Base-by-base conservation (phyloP, 1,140 invertebrate genomes). In the Aphelinus certus region DNA sequence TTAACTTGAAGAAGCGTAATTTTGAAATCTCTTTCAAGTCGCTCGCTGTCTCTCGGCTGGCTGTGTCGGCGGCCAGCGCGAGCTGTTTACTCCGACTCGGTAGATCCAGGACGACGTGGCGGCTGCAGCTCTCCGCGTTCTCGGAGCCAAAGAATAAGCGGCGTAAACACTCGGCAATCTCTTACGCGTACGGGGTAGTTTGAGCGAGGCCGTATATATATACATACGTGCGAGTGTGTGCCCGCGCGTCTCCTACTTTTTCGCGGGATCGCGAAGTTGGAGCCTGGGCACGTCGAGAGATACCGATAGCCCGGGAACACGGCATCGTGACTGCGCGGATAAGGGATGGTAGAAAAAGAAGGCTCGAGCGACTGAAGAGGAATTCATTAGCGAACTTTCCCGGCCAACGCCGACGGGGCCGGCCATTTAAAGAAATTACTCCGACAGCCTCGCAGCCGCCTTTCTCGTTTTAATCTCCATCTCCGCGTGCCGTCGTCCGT, bases 361-460 rank as follows among this genome's bases (percentile, higher is more conserved):
- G 26, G 46, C 51, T 48, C 10, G 51, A 51, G 46, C 47, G 49
- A 45, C 42, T 43, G 64, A 26, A 51, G 56, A 65, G 64, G 69
- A 77, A 77, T 80, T 81, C 77, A 79, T 79, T 77, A 77, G 64
- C 47, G 48, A 76, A 78, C 60, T 78, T 67, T 68, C 64, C 47
- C 10, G 64, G 51, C 49, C 26, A 46, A 69, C 43, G 65, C 53
- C 60, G 66, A n/a, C 26, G 26, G 26, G 9, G 42, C 45, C 60
- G 42, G 61, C 7, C 71, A 62, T 73, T 77, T 73, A 70, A 70
- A 72, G 57, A 67, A 76, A 71, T 76, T 67, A 71, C 69, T 76
- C 26, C 51, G 7, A 56, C 60, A 47, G 47, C 10, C 2, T 53
- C 58, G 45, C 6, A 26, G 26, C 26, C 55, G 26, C 51, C n/a